phyloP scores from a whole-genome alignment of 2,113 vertebrate species.

The Megaceryle torquata region DNA sequence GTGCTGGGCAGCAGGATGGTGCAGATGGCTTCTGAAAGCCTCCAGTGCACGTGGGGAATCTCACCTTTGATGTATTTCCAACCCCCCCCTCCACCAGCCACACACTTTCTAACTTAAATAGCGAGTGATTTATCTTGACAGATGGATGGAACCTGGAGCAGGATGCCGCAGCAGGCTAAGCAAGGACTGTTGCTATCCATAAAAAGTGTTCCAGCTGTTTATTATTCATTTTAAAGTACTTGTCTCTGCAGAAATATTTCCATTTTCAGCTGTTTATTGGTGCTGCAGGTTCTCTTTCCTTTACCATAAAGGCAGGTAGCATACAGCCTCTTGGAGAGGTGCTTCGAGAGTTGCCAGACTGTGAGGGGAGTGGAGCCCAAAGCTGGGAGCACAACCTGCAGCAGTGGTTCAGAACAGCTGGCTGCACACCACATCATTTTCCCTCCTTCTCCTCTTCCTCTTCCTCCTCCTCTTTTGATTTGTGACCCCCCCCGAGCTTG shows the following conservation, averaged over 20 bases:
- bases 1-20: neutral
- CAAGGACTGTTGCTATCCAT: neutral
- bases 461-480: neutral
- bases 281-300: neutral
- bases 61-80: neutral
- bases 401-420: too few relatives aligned
- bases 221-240: neutral
- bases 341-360: neutral
- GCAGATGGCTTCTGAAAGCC: neutral
- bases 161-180: neutral
- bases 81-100: rapidly evolving
- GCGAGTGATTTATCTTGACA: neutral
- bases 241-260: neutral
- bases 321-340: neutral
- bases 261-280: neutral
- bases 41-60: neutral
- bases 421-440: neutral
- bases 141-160: neutral
- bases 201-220: neutral
- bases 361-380: neutral
- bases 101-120: neutral
- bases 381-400: too few relatives aligned
- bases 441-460: neutral
- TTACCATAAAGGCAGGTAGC: neutral
- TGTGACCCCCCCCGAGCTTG: neutral